These are phyloP conservation scores for Falco novaeseelandiae DNA, from an alignment of 2,797 vertebrate species.

Conservation along the genomic window DNA sequence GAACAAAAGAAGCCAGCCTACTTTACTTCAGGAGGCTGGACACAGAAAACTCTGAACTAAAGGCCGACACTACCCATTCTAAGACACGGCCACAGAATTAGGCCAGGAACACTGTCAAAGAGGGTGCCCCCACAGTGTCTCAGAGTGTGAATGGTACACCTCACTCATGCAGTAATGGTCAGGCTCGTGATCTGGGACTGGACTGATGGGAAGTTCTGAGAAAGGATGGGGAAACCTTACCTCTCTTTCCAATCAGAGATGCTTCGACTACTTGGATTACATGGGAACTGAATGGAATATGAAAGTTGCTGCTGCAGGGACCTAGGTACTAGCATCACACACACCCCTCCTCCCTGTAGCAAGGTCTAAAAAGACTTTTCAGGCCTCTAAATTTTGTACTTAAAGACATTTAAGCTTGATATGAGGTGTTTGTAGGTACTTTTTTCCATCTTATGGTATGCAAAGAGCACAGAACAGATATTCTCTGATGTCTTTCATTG, in stretches of 20 bases:
- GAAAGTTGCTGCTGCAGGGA: background rate
- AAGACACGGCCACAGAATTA: background rate
- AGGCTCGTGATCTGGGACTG: fast-evolving
- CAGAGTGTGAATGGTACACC: background rate
- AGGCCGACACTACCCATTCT: background rate
- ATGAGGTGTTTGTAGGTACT: background rate
- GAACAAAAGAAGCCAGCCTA: background rate
- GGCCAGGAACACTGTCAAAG: background rate
- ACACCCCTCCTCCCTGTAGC: background rate
- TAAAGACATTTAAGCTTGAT: background rate
- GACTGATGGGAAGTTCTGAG: background rate
- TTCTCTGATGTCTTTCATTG: background rate
- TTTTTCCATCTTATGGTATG: background rate
- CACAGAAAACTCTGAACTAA: background rate
- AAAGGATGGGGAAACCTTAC: background rate
- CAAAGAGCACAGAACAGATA: background rate
- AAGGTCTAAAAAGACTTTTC: background rate
- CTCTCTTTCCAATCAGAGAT: background rate
- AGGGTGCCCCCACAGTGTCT: background rate
- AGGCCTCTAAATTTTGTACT: background rate
- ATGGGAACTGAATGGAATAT: background rate
- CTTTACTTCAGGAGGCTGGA: background rate
- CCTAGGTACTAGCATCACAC: background rate
- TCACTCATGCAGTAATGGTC: background rate
- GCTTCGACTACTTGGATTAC: background rate